Evolutionary conservation across 2,113 vertebrate genomes (phyloP), one percentile per base, ranked within the genome.

Genomic region (Grammomys dolichurus): DNA sequence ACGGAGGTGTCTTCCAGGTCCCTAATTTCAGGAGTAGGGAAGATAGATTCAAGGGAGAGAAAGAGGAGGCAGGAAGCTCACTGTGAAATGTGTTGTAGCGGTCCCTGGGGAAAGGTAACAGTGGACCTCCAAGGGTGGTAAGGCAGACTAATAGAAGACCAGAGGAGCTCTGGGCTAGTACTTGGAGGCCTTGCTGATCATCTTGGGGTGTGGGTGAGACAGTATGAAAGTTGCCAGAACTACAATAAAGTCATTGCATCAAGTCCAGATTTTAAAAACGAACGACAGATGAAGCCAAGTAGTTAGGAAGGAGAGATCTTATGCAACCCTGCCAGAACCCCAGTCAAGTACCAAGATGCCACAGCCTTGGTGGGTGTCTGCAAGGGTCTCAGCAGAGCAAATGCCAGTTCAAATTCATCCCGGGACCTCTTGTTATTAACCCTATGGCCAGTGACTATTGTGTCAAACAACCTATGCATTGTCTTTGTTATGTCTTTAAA

Each of bases 61-160:
- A 28, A 67, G 56, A 75, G 46, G 43, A 88, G 46, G 65, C 43
- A 86, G 72, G 85, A 58, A 93, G 26, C 46, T n/a, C 4, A n/a
- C 4, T 51, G 9, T 17, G 28, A 9, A 63, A 46, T 20, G 5
- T 14, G 4, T 17, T 26, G 7, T 3, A 20, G 2, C 9, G 5
- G 40, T 58, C 48, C 72, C 2, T 13, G 2, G 20, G 22, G 19
- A 75, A 46, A 89, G 7, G 13, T 36, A 24, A 8, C 6, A 19
- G 36, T 11, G 2, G 22, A 67, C 1, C 1, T 3, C 54, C 19
- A 36, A 51, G 10, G 26, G n/a, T 22, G 17, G 3, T 3, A 73
- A 48, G 17, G n/a, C n/a, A 31, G 26, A 70, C 77, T 54, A 9
- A 65, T 17, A 24, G 60, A 63, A 46, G 51, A 16, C 11, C 9